These are phyloP conservation scores for Tilapia sparmanii DNA, from an alignment of 2,113 vertebrate genomes.

Conservation along the genomic window DNA sequence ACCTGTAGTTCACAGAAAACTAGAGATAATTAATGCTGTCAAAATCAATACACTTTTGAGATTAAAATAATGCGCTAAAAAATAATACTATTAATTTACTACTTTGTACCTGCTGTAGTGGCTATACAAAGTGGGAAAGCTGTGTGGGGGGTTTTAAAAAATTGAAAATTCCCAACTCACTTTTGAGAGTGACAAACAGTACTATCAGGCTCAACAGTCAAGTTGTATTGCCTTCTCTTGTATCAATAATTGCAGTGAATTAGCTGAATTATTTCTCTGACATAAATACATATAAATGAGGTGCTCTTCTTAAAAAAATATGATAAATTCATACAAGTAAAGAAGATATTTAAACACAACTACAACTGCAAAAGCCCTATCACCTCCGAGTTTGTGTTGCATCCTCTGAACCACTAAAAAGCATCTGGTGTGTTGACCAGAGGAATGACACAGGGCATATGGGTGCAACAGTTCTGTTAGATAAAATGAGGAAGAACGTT, in stretches of 20 bases:
- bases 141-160: not conserved
- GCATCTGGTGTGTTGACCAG: not conserved
- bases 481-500: fast-evolving
- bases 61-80: not conserved
- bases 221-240: not conserved
- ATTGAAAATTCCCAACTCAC: not conserved
- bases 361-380: not conserved
- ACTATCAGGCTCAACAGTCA: not conserved
- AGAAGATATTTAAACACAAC: not conserved
- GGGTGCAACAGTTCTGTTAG: not conserved
- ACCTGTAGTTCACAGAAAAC: not conserved
- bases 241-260: not conserved
- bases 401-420: not conserved
- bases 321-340: not conserved
- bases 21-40: not conserved
- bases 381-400: not conserved
- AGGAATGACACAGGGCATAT: not conserved
- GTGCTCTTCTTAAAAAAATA: not conserved
- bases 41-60: not conserved
- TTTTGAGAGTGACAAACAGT: not conserved
- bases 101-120: not conserved
- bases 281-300: not conserved
- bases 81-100: not conserved
- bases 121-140: not conserved
- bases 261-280: too few relatives aligned